Evolutionary conservation across 2,113 vertebrate genomes (phyloP).

Genomic region (Carassius auratus): DNA sequence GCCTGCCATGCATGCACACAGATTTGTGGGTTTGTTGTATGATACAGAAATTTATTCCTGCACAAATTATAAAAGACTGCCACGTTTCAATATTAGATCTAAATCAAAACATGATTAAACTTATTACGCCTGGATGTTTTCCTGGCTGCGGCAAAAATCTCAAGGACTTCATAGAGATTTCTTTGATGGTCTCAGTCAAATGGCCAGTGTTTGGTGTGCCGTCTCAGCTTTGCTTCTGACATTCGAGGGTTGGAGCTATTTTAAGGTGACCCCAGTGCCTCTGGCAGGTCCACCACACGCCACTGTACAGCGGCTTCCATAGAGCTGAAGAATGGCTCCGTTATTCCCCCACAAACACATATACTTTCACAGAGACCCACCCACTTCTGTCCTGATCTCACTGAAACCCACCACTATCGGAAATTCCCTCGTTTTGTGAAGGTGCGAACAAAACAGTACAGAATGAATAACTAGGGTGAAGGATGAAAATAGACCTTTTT

Average conservation of each 20-base stretch:
- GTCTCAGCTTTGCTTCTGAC: constrained; percentile 41
- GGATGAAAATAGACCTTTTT: background rate
- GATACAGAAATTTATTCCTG: background rate
- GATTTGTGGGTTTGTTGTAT: constrained; percentile 1
- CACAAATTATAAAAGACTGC: constrained; percentile 18
- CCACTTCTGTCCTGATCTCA: constrained; percentile 54
- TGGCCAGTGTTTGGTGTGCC: background rate
- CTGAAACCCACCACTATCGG: constrained; percentile 46
- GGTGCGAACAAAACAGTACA: constrained; percentile 36
- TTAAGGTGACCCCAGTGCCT: constrained; percentile 53
- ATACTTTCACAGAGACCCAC: constrained; percentile 48
- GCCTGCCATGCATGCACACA: background rate
- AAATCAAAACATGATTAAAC: constrained; percentile 9
- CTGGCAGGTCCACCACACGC: constrained; percentile 69
- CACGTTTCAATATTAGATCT: background rate
- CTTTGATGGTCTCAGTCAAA: constrained; percentile 26
- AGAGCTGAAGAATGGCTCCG: constrained; percentile 75
- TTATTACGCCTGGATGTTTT: constrained; percentile 9
- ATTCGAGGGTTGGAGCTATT: constrained; percentile 54
- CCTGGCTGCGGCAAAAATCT: background rate
- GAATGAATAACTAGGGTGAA: constrained; percentile 1
- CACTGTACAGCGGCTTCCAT: constrained; percentile 58
- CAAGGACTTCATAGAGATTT: constrained; percentile 7
- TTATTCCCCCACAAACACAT: constrained; percentile 71
- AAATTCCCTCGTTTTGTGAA: constrained; percentile 44